phyloP scores from a whole-genome alignment of 2,888 invertebrate species.

The Synanthedon myopaeformis region DNA sequence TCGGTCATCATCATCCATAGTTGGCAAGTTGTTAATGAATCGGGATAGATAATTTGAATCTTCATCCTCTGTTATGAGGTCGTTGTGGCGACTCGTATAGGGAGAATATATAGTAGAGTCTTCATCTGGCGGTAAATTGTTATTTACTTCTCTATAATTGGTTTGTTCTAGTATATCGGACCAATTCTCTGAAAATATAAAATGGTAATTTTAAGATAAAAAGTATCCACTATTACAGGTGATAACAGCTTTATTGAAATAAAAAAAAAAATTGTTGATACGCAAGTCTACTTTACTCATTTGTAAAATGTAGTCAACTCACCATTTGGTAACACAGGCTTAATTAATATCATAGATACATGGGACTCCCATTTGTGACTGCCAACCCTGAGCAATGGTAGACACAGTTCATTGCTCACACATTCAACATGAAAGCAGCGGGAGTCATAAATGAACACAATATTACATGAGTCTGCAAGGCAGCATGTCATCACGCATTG shows the following conservation, averaged over 20 bases:
- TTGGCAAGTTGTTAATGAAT: conserved; percentile 52
- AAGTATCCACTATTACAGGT: background rate
- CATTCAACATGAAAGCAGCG: conserved; percentile 85
- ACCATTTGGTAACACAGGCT: conserved; percentile 74
- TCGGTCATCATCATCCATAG: conserved; percentile 42
- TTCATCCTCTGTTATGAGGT: conserved; percentile 43
- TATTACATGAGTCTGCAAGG: conserved; percentile 76
- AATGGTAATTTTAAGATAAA: too few relatives aligned
- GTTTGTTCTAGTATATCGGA: conserved; percentile 59
- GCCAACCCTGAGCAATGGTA: conserved; percentile 71
- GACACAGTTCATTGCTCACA: conserved; percentile 76
- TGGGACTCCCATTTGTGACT: conserved; percentile 70
- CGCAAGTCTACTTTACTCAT: too few relatives aligned
- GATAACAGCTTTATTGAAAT: background rate
- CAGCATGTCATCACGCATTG: conserved; percentile 79
- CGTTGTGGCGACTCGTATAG: conserved; percentile 39
- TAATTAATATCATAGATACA: conserved; percentile 82
- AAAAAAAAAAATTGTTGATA: too few relatives aligned
- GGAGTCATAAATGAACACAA: conserved; percentile 80
- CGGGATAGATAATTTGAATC: conserved; percentile 43
- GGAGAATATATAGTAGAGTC: conserved; percentile 42
- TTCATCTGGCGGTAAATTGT: conserved; percentile 52
- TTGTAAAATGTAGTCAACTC: conserved; percentile 8
- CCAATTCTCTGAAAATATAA: conserved; percentile 53
- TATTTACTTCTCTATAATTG: conserved; percentile 44